Percentiles rank a stretch among this genome's conserved stretches.
Evolutionary conservation across 2,113 vertebrate genomes (phyloP).

Genomic region (Rhea pennata): DNA sequence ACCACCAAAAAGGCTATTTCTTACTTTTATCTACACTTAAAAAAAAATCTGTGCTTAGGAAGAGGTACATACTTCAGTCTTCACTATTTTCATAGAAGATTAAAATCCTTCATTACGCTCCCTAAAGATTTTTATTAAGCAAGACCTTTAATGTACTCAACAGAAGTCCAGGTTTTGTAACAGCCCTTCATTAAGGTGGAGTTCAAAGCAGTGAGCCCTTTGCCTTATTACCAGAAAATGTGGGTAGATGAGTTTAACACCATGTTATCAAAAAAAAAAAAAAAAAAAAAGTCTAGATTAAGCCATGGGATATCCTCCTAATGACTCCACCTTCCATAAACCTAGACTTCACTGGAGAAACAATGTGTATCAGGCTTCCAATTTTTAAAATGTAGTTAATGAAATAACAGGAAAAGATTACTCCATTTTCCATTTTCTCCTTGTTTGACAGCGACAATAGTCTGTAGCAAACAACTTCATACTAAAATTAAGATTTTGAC

Average conservation of each 20-base stretch:
- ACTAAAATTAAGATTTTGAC: not conserved
- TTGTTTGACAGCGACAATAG: not conserved
- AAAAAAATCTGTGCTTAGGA: not conserved
- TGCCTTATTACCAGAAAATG: slow-evolving; percentile 6
- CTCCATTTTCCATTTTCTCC: not conserved
- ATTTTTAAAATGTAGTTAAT: not conserved
- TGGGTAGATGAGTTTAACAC: slow-evolving; percentile 21
- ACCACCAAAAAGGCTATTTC: not conserved
- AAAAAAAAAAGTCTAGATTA: slow-evolving; percentile 25
- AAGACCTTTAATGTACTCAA: not conserved
- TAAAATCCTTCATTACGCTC: not conserved
- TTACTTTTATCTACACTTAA: not conserved
- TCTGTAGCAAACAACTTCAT: not conserved
- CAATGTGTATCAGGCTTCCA: not conserved
- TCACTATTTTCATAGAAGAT: not conserved
- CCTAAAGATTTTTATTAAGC: slow-evolving; percentile 8
- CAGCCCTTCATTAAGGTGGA: not conserved
- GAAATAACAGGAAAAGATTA: not conserved
- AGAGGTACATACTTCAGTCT: not conserved
- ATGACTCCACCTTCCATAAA: not conserved
- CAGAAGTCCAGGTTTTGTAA: slow-evolving; percentile 16
- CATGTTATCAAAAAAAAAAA: no score
- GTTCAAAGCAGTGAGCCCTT: slow-evolving; percentile 10
- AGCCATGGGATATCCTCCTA: not conserved
- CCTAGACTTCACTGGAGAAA: slow-evolving; percentile 7